These are phyloP conservation scores for Datnioides undecimradiatus DNA, from an alignment of 2,113 vertebrate genomes.

Conservation along the genomic window DNA sequence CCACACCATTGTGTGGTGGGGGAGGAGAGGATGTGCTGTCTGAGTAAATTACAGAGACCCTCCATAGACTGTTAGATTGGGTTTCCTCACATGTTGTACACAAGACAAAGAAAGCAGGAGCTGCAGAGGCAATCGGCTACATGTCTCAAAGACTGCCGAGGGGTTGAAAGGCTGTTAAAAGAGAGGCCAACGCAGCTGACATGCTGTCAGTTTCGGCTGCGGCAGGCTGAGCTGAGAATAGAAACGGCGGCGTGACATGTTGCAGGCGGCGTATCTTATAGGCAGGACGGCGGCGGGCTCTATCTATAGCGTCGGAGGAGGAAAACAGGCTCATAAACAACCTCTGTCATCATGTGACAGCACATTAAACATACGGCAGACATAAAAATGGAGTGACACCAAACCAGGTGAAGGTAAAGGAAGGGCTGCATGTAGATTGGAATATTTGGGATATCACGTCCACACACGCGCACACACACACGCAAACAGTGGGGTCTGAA, in stretches of 20 bases:
- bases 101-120: constrained; percentile 27
- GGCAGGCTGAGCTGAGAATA: constrained; percentile 30
- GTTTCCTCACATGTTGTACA: constrained; percentile 11
- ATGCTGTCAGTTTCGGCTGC: not conserved
- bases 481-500: no score
- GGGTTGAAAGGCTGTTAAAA: constrained; percentile 18
- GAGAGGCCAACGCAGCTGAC: constrained; percentile 17
- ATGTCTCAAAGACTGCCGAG: not conserved
- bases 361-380: not conserved
- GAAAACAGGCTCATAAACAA: constrained; percentile 11
- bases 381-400: not conserved
- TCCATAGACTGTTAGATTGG: not conserved
- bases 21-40: constrained; percentile 17
- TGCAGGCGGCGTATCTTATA: not conserved
- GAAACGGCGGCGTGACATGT: constrained; percentile 18
- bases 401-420: constrained; percentile 3
- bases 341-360: not conserved
- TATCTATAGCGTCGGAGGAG: constrained; percentile 41
- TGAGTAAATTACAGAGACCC: constrained; percentile 7
- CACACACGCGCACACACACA: no score
- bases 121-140: constrained; percentile 16
- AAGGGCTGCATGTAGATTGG: no score
- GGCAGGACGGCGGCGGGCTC: not conserved
- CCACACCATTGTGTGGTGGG: constrained; percentile 16
- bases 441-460: no score